These are phyloP conservation scores for Elachura formosa DNA, from an alignment of 2,113 vertebrate species.

Conservation along the genomic window DNA sequence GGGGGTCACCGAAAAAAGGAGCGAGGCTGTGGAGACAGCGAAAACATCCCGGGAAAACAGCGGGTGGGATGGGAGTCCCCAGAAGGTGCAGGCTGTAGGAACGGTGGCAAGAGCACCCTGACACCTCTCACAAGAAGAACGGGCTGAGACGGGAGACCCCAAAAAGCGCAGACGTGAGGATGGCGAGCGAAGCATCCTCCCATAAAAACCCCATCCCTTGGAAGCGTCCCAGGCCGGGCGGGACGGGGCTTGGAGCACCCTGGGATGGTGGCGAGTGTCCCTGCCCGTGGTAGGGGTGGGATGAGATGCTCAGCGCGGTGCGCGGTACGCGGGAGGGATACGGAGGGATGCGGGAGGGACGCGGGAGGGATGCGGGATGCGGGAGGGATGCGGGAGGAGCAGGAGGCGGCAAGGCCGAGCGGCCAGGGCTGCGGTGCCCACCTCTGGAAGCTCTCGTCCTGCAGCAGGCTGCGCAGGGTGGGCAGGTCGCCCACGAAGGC, in stretches of 20 bases:
- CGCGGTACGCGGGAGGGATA: no score
- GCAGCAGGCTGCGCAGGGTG: conserved; percentile 81
- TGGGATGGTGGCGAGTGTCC: rapidly evolving
- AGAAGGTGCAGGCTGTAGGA: background rate
- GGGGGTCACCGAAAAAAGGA: background rate
- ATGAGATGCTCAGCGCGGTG: background rate
- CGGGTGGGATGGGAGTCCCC: background rate
- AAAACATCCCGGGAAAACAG: background rate
- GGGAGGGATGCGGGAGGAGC: background rate
- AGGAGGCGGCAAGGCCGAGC: background rate
- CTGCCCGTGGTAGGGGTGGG: rapidly evolving
- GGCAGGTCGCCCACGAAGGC: conserved; percentile 89
- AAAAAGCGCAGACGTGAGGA: background rate
- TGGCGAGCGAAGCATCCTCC: background rate
- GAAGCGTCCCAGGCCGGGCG: background rate
- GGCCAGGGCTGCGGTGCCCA: background rate
- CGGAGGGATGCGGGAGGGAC: no score
- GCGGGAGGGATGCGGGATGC: background rate
- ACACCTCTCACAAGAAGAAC: background rate
- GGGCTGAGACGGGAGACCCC: background rate
- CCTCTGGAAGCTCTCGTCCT: conserved; percentile 82
- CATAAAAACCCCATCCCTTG: background rate
- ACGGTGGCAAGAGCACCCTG: background rate
- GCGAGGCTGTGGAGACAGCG: background rate
- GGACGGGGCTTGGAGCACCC: background rate